Evolutionary conservation across 2,113 vertebrate genomes (phyloP).

Genomic region (Dolichallabes microphthalmus): DNA sequence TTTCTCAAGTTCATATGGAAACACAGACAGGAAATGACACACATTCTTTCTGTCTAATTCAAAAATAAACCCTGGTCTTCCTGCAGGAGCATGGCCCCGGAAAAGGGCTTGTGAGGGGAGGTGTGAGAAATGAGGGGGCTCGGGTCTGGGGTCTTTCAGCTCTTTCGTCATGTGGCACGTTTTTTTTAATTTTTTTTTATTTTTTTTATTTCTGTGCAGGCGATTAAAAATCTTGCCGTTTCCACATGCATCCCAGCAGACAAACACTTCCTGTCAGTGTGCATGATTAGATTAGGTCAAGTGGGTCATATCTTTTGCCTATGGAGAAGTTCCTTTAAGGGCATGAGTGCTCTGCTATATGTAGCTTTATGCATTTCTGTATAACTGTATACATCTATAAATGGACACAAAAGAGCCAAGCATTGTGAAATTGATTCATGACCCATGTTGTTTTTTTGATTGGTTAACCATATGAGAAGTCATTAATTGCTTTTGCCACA

Average conservation of each 20-base stretch:
- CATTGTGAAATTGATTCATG: neutral
- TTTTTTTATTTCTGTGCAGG: neutral
- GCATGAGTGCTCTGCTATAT: neutral
- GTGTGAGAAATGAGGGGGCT: conserved; percentile 39
- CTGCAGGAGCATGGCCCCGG: conserved; percentile 57
- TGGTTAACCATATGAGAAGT: neutral
- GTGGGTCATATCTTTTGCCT: conserved; percentile 8
- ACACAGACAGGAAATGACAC: conserved; percentile 80
- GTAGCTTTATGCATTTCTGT: neutral
- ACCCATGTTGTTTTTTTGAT: neutral
- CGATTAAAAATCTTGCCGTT: neutral
- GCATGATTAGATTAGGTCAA: conserved; percentile 17
- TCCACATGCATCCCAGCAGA: conserved; percentile 27
- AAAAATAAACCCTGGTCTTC: conserved; percentile 78
- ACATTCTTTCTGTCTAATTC: conserved; percentile 76
- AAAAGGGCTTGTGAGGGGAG: conserved; percentile 56
- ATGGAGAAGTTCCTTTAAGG: conserved; percentile 21
- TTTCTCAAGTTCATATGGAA: conserved; percentile 70
- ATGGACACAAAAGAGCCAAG: neutral
- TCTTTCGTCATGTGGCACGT: conserved; percentile 14
- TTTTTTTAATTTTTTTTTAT: conserved; percentile 34
- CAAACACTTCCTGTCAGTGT: conserved; percentile 37
- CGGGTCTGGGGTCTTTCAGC: conserved; percentile 2
- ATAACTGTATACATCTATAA: neutral
- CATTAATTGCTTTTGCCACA: no score